phyloP scores from a whole-genome alignment of 2,113 vertebrate species.

The Falcunculus frontatus region DNA sequence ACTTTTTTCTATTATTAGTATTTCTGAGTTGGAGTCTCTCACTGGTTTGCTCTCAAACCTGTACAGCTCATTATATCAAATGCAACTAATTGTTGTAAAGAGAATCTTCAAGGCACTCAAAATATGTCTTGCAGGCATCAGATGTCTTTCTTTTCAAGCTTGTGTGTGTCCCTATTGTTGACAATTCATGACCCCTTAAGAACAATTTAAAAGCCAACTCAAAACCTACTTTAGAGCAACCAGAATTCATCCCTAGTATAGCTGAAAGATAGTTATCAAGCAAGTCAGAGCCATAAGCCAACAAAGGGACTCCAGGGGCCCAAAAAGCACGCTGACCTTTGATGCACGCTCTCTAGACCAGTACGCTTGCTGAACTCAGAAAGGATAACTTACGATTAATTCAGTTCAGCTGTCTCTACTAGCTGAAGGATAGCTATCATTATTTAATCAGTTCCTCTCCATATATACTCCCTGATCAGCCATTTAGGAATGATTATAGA shows the following conservation, averaged over 20 bases:
- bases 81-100: background rate
- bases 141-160: background rate
- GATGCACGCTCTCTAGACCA: background rate
- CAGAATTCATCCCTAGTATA: background rate
- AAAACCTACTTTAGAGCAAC: background rate
- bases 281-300: background rate
- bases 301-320: background rate
- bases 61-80: background rate
- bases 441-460: background rate
- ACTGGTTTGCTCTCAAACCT: too few species aligned
- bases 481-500: background rate
- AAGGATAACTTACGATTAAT: background rate
- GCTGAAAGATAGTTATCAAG: background rate
- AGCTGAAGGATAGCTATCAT: background rate
- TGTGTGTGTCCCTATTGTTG: background rate
- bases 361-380: background rate
- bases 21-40: too few species aligned
- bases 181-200: background rate
- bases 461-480: background rate
- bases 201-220: background rate
- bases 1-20: too few species aligned
- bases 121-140: background rate
- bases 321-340: background rate
- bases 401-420: background rate
- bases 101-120: background rate